Conservation (phyloP, 2,888 invertebrate species). For the Sialis lutaria region DNA sequence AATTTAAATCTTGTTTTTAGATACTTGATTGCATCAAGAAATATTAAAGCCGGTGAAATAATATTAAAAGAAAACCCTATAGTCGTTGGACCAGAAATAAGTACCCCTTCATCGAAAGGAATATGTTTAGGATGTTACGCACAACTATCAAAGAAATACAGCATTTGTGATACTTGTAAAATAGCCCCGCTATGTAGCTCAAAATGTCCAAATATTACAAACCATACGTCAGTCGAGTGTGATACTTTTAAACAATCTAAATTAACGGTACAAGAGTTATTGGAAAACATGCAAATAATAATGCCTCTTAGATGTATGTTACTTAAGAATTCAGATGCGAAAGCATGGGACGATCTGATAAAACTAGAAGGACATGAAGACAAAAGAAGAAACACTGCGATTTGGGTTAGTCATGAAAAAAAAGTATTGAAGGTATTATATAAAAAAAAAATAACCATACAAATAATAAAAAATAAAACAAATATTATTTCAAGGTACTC, state of each 20-base stretch:
- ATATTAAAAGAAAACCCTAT: slow-evolving; percentile 40
- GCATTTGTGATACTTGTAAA: slow-evolving; percentile 12
- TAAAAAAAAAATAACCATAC: no score
- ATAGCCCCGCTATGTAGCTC: slow-evolving; percentile 17
- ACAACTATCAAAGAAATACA: slow-evolving; percentile 23
- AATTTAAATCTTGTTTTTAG: slow-evolving; percentile 14
- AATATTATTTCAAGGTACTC: slow-evolving; percentile 24
- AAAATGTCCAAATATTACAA: slow-evolving; percentile 12
- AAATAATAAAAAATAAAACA: background rate
- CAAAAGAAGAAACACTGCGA: slow-evolving; percentile 18
- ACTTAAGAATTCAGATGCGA: slow-evolving; percentile 9
- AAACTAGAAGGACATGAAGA: slow-evolving; percentile 23
- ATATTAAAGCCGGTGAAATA: slow-evolving; percentile 35
- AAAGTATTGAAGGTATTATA: no score
- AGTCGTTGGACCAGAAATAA: slow-evolving; percentile 42
- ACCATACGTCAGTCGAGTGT: slow-evolving; percentile 13
- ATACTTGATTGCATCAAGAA: slow-evolving; percentile 37
- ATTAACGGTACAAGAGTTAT: slow-evolving; percentile 9
- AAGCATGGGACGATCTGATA: slow-evolving; percentile 19
- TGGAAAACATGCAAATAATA: slow-evolving; percentile 13
- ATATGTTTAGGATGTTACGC: slow-evolving; percentile 53
- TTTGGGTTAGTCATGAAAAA: slow-evolving; percentile 20
- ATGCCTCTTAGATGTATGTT: slow-evolving; percentile 15
- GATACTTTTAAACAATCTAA: slow-evolving; percentile 8
- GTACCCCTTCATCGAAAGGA: slow-evolving; percentile 29